Conservation (phyloP, 1,140 invertebrate species). For the Halesus radiatus region DNA sequence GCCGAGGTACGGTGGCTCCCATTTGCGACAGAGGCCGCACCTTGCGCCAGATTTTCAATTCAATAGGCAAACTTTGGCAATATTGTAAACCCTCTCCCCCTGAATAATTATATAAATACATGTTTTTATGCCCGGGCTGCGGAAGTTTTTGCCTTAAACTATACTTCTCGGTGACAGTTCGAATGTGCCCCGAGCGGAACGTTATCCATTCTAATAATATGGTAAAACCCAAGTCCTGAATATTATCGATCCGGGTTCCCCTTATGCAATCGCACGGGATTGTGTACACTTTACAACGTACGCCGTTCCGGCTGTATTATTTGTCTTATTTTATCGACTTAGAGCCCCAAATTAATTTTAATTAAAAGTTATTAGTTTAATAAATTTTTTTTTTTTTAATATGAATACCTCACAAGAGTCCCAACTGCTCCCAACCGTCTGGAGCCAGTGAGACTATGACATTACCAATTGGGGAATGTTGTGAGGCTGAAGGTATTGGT, state of each 20-base stretch:
- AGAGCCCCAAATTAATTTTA: too few relatives aligned
- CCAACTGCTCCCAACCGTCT: too few relatives aligned
- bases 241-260: not conserved
- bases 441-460: too few relatives aligned
- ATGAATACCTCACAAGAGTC: too few relatives aligned
- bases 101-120: constrained; percentile 49
- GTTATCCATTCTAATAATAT: constrained; percentile 44
- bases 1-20: not conserved
- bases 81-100: constrained; percentile 29
- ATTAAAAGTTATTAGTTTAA: too few relatives aligned
- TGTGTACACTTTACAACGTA: too few relatives aligned
- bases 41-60: constrained; percentile 14
- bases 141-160: constrained; percentile 52
- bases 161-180: constrained; percentile 48
- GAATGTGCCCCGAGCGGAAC: constrained; percentile 31
- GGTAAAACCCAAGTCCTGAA: constrained; percentile 4
- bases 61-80: constrained; percentile 46
- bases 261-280: too few relatives aligned
- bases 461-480: too few relatives aligned
- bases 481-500: too few relatives aligned
- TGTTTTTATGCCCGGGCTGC: constrained; percentile 41
- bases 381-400: too few relatives aligned
- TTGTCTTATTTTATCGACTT: too few relatives aligned
- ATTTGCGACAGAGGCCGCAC: not conserved
- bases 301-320: too few relatives aligned